These are phyloP conservation scores for Microplitis demolitor DNA, from an alignment of 1,140 invertebrate genomes.

Conservation along the genomic window DNA sequence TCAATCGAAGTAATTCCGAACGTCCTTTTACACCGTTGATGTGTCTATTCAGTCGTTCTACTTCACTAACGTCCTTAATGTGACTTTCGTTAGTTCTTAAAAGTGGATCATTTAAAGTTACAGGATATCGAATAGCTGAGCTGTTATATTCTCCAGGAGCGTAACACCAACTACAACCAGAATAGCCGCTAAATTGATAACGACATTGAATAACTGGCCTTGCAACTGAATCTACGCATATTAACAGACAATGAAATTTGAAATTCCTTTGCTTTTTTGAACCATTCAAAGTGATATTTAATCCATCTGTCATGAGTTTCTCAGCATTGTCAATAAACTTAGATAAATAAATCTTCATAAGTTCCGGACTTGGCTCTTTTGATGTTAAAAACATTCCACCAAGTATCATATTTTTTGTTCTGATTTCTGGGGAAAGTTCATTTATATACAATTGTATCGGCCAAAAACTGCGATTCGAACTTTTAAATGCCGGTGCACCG, in stretches of 20 bases:
- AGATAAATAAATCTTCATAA: slow-evolving; percentile 26
- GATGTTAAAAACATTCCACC: slow-evolving; percentile 15
- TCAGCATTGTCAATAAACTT: slow-evolving; percentile 18
- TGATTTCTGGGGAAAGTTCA: slow-evolving; percentile 22
- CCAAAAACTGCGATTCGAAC: slow-evolving; percentile 25
- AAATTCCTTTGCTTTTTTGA: slow-evolving; percentile 1
- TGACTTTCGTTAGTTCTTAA: slow-evolving; percentile 19
- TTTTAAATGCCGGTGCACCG: slow-evolving; percentile 29
- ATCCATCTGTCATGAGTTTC: slow-evolving; percentile 8
- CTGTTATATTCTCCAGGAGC: slow-evolving; percentile 11
- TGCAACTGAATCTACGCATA: slow-evolving; percentile 22
- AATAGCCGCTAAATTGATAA: slow-evolving; percentile 23
- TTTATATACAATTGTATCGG: slow-evolving; percentile 27
- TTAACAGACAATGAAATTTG: slow-evolving; percentile 5
- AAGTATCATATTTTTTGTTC: slow-evolving; percentile 20
- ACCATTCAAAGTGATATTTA: background rate
- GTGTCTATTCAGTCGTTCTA: background rate
- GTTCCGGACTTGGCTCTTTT: slow-evolving; percentile 21
- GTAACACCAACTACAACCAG: slow-evolving; percentile 35
- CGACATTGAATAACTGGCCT: slow-evolving; percentile 21
- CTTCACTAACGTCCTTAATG: slow-evolving; percentile 8
- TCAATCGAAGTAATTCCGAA: background rate
- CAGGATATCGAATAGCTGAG: slow-evolving; percentile 11
- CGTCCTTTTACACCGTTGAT: slow-evolving; percentile 21
- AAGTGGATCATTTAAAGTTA: background rate